phyloP scores from a whole-genome alignment of 2,113 vertebrate species.

The Podilymbus podiceps region DNA sequence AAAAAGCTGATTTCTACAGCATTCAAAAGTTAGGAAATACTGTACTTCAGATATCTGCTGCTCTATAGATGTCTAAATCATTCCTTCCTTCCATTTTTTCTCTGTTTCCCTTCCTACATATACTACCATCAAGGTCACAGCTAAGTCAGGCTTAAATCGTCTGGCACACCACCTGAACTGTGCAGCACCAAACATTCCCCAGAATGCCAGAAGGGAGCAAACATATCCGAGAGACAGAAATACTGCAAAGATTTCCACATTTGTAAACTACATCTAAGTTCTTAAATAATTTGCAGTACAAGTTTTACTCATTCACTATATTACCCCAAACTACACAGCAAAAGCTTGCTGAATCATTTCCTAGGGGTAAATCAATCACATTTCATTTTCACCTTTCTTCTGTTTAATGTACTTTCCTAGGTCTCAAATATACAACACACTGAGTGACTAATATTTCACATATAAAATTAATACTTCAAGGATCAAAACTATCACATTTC shows the following conservation, averaged over 20 bases:
- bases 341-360: background rate
- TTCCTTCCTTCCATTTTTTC: background rate
- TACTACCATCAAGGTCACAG: background rate
- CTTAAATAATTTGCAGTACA: background rate
- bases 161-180: background rate
- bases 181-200: background rate
- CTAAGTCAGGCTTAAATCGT: background rate
- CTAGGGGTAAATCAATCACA: background rate
- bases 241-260: background rate
- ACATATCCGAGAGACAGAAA: background rate
- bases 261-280: background rate
- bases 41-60: background rate
- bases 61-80: background rate
- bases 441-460: background rate
- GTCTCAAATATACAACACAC: background rate
- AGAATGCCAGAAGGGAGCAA: background rate
- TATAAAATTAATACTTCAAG: background rate
- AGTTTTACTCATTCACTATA: background rate
- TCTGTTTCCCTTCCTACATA: background rate
- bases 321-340: rapidly evolving
- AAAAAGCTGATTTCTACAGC: background rate
- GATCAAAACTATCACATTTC: background rate
- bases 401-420: background rate
- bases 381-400: background rate
- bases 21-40: background rate